Base-by-base conservation (phyloP, 2,888 invertebrate genomes). In the Xanthia togata region DNA sequence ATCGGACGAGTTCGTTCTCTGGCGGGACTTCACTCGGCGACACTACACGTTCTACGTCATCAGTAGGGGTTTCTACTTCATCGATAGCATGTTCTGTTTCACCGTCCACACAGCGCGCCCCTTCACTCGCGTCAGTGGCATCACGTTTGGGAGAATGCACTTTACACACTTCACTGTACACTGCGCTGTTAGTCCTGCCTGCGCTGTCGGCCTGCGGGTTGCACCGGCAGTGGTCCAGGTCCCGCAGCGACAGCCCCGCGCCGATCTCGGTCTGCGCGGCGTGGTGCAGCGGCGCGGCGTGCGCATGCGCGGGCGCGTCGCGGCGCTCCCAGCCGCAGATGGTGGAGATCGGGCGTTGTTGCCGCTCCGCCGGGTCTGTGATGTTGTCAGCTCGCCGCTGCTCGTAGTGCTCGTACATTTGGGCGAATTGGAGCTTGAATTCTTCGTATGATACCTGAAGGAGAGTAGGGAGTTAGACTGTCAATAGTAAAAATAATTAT, bases 371-470 rank as follows among this genome's bases (percentile, higher is more conserved):
- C 0, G 99, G 99, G 96, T 99, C 99, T 0, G 99, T 99, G 89
- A 99, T 98, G 94, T 99, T 99, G 94, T 99, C 99, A 0, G 99
- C 98, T 75, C 99, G 97, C 87, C 99, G 98, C 74, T 99, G 97
- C 92, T 99, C 99, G 93, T 99, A 99, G 92, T 99, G 99, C 92
- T 99, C 99, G 93, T 99, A 99, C 99, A 99, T 99, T 96, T 99
- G 99, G 53, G 99, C 99, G 95, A 99, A 99, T 94, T 99, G 99
- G 11, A 99, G 97, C 92, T 99, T 99, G 95, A 99, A 99, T 94
- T 99, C 99, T 96, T 99, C 99, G 94, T 99, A 99, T 0, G 99
- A 99, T 14, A 99, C 98, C 98, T 98, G 91, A 35, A 9, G 6
- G 57, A 62, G 3, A 35, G 14, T 23, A 35, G 0, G 0, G 11